A percentile compares a stretch with the other conserved stretches of the same genome.
Conservation (phyloP, 2,113 vertebrate species). For the Entomyzon cyanotis region DNA sequence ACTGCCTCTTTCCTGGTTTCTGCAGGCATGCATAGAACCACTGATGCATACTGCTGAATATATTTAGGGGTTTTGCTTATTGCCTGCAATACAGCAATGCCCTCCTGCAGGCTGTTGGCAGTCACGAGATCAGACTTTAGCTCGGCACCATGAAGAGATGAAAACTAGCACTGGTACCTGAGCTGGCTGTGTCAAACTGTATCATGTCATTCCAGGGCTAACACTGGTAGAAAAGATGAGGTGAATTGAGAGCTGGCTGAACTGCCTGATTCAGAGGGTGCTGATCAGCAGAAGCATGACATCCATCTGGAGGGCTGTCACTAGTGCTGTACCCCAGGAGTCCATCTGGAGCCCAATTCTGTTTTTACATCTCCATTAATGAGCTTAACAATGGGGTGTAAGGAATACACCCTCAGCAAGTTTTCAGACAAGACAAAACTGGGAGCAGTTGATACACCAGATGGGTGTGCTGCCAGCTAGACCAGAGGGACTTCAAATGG, state of each 20-base stretch:
- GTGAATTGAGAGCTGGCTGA: neutral
- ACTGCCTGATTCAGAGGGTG: neutral
- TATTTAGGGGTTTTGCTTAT: neutral
- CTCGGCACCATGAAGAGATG: neutral
- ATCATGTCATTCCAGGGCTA: neutral
- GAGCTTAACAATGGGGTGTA: neutral
- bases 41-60: neutral
- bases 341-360: neutral
- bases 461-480: neutral
- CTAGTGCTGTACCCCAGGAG: too few species aligned
- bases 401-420: neutral
- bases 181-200: neutral
- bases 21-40: neutral
- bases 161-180: neutral
- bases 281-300: neutral
- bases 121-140: neutral
- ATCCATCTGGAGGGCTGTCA: neutral
- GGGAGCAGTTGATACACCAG: neutral
- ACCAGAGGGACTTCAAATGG: neutral
- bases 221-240: neutral
- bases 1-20: neutral
- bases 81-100: neutral
- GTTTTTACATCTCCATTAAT: neutral
- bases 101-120: neutral
- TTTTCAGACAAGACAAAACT: neutral